Percentiles rank a stretch among this genome's conserved stretches.
phyloP scores from a whole-genome alignment of 2,113 vertebrate genomes.

The Syrmaticus mikado region DNA sequence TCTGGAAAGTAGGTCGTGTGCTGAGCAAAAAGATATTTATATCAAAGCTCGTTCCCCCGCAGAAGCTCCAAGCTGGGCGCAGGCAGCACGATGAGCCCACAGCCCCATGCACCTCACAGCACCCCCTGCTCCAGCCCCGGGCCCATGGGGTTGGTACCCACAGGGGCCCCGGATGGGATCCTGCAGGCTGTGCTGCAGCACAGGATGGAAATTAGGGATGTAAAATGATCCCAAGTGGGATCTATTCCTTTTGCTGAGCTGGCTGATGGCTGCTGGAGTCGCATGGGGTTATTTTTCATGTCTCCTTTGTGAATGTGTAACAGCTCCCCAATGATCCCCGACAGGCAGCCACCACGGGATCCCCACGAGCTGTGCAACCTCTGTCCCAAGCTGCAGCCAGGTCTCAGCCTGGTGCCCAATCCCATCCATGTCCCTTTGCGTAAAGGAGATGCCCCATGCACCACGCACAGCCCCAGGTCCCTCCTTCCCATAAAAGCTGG shows the following conservation, averaged over 20 bases:
- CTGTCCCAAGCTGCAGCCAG: not conserved
- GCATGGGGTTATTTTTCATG: not conserved
- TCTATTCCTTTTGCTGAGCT: not conserved
- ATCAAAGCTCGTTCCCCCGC: constrained; percentile 49
- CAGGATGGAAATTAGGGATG: fast-evolving
- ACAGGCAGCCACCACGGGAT: not conserved
- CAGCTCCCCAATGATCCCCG: not conserved
- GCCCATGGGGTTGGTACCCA: not conserved
- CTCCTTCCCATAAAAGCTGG: not conserved
- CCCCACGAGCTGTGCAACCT: not conserved
- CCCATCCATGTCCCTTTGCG: not conserved
- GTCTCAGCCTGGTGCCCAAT: not conserved
- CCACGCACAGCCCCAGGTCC: too few species aligned
- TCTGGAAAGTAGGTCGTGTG: constrained; percentile 75
- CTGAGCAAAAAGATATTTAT: constrained; percentile 71
- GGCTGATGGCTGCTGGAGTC: not conserved
- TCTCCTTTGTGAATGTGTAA: not conserved
- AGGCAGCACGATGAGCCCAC: not conserved
- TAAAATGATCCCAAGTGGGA: fast-evolving
- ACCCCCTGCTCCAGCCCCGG: fast-evolving
- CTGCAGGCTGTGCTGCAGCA: not conserved
- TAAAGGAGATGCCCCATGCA: not conserved
- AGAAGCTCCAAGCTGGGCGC: constrained; percentile 24
- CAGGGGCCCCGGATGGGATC: not conserved
- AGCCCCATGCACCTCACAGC: fast-evolving